Conservation (phyloP, 1,140 invertebrate genomes). For the Camponotus pennsylvanicus region DNA sequence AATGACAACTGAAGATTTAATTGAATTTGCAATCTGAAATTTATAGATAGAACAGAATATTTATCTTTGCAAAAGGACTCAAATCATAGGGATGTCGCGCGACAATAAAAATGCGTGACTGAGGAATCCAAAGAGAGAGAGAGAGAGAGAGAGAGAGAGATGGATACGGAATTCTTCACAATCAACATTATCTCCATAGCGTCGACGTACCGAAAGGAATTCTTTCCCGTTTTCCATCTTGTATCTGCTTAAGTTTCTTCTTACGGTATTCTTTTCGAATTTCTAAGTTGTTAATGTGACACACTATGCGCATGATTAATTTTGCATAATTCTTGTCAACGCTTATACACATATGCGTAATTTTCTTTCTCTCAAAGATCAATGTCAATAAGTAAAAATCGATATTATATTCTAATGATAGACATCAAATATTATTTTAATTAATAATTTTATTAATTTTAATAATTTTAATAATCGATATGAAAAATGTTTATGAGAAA, state of each 20-base stretch:
- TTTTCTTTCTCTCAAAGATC: constrained; percentile 24
- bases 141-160: constrained; percentile 47
- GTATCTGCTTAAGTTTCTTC: constrained; percentile 15
- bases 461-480: not conserved
- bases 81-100: constrained; percentile 51
- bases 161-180: constrained; percentile 74
- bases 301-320: constrained; percentile 36
- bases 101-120: constrained; percentile 63
- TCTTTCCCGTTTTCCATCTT: constrained; percentile 26
- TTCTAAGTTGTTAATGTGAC: constrained; percentile 41
- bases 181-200: constrained; percentile 75
- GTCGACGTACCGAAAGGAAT: constrained; percentile 65
- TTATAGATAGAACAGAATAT: not conserved
- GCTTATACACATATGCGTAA: no score
- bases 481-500: not conserved
- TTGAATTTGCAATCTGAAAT: constrained; percentile 6
- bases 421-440: no score
- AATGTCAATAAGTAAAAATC: constrained; percentile 9
- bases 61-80: constrained; percentile 50
- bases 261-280: constrained; percentile 39
- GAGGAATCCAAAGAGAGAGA: constrained; percentile 45
- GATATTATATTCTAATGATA: constrained; percentile 12
- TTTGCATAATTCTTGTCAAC: constrained; percentile 41
- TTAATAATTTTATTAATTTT: no score
- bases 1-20: constrained; percentile 23